Evolutionary conservation across 2,113 vertebrate species (phyloP).

Genomic region (Oreochromis spilurus): DNA sequence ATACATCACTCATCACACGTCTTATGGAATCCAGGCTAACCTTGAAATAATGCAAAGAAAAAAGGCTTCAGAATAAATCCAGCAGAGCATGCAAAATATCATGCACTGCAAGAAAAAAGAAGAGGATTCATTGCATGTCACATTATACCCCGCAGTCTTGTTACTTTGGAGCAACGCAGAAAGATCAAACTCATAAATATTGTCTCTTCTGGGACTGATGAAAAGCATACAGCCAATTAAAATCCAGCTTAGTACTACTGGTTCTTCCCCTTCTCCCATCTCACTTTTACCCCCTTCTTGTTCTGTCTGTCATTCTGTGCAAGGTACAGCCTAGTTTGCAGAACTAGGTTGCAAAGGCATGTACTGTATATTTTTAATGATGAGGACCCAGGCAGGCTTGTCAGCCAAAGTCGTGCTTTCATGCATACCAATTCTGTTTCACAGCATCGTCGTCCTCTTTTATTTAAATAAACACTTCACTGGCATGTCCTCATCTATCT

Average conservation of each 20-base stretch:
- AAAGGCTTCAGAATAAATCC: not conserved
- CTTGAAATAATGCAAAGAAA: not conserved
- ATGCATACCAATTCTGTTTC: not conserved
- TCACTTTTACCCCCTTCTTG: slow-evolving; percentile 9
- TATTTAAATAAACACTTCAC: not conserved
- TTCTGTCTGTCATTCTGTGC: slow-evolving; percentile 22
- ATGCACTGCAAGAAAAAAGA: not conserved
- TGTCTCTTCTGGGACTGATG: slow-evolving; percentile 67
- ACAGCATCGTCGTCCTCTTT: not conserved
- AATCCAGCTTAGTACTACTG: slow-evolving; percentile 32
- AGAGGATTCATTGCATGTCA: slow-evolving; percentile 32
- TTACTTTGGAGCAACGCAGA: slow-evolving; percentile 49
- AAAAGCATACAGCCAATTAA: slow-evolving; percentile 78
- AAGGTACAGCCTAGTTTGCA: slow-evolving; percentile 40
- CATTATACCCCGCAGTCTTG: slow-evolving; percentile 8
- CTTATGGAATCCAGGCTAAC: not conserved
- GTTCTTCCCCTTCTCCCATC: not conserved
- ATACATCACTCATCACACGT: not conserved
- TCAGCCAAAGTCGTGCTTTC: slow-evolving; percentile 22
- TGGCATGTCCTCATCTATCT: not conserved
- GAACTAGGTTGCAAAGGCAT: slow-evolving; percentile 46
- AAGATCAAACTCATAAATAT: slow-evolving; percentile 78
- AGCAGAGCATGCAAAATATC: not conserved
- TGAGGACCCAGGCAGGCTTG: not conserved
- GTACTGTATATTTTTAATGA: slow-evolving; percentile 63